Evolutionary conservation across 1,140 invertebrate genomes (phyloP).

Genomic region (Acromyrmex charruanus): DNA sequence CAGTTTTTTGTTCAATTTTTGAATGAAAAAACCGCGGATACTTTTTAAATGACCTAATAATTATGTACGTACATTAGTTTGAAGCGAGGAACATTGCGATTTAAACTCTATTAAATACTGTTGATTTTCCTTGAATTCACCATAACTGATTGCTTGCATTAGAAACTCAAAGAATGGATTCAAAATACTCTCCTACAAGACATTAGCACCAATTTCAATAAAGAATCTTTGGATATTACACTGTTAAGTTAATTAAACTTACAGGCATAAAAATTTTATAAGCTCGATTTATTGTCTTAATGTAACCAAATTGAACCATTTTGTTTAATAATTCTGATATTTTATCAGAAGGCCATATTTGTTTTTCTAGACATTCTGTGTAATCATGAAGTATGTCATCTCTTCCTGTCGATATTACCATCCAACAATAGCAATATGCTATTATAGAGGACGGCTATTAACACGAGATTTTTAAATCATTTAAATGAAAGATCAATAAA

Average conservation of each 20-base stretch:
- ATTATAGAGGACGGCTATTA: conserved; percentile 89
- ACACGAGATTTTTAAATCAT: not conserved
- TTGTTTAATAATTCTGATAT: conserved; percentile 86
- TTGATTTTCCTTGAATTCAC: conserved; percentile 78
- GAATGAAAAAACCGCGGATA: no score
- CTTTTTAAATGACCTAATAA: conserved; percentile 15
- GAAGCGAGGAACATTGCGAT: conserved; percentile 74
- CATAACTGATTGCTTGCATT: conserved; percentile 77
- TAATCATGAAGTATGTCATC: conserved; percentile 82
- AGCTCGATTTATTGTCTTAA: conserved; percentile 87
- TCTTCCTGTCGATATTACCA: conserved; percentile 85
- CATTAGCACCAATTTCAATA: conserved; percentile 51
- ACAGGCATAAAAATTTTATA: conserved; percentile 90
- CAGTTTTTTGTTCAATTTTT: no score
- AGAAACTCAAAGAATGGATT: conserved; percentile 87
- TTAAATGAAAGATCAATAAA: not conserved
- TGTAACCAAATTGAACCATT: conserved; percentile 86
- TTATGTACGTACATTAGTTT: conserved; percentile 77
- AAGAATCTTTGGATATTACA: not conserved
- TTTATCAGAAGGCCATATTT: conserved; percentile 80
- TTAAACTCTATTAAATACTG: conserved; percentile 79
- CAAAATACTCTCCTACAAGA: conserved; percentile 88
- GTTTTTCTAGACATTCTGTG: conserved; percentile 81
- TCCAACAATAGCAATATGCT: conserved; percentile 89
- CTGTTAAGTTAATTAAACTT: conserved; percentile 76